These are phyloP conservation scores for Dicycla oo DNA, from an alignment of 2,888 invertebrate genomes.

Conservation along the genomic window DNA sequence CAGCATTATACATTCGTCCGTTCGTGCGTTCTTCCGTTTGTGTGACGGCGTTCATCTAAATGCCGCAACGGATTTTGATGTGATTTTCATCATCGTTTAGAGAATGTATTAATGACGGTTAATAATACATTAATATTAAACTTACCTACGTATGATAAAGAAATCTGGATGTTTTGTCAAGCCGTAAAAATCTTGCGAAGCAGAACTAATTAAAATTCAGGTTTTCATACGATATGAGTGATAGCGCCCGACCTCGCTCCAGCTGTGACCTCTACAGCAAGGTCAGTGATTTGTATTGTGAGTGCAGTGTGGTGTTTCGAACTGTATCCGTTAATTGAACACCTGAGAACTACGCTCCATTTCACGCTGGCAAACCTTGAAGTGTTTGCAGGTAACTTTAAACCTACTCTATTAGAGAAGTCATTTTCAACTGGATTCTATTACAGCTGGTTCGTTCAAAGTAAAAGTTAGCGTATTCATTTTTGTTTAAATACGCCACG, in stretches of 20 bases:
- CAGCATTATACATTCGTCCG: no score
- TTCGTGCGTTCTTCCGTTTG: not conserved
- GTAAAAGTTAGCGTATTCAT: not conserved
- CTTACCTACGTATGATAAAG: not conserved
- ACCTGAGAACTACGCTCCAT: slow-evolving; percentile 54
- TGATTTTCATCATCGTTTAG: not conserved
- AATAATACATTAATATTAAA: not conserved
- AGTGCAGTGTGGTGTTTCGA: slow-evolving; percentile 36
- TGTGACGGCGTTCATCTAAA: not conserved
- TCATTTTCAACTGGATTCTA: not conserved
- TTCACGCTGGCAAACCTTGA: slow-evolving; percentile 21
- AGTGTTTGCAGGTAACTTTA: slow-evolving; percentile 19
- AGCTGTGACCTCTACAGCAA: slow-evolving; percentile 17
- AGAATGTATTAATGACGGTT: not conserved
- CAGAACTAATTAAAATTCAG: slow-evolving; percentile 14
- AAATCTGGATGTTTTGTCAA: not conserved
- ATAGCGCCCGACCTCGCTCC: slow-evolving; percentile 14
- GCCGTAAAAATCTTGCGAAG: not conserved
- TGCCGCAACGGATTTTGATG: not conserved
- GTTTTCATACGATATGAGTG: slow-evolving; percentile 5
- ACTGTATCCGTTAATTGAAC: slow-evolving; percentile 48
- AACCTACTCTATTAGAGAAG: slow-evolving; percentile 6
- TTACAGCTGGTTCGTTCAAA: not conserved
- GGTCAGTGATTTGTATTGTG: slow-evolving; percentile 34
- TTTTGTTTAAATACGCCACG: not conserved